Evolutionary conservation across 2,113 vertebrate genomes (phyloP), one percentile per base, ranked within the genome.

Genomic region (Oreochromis spilurus): DNA sequence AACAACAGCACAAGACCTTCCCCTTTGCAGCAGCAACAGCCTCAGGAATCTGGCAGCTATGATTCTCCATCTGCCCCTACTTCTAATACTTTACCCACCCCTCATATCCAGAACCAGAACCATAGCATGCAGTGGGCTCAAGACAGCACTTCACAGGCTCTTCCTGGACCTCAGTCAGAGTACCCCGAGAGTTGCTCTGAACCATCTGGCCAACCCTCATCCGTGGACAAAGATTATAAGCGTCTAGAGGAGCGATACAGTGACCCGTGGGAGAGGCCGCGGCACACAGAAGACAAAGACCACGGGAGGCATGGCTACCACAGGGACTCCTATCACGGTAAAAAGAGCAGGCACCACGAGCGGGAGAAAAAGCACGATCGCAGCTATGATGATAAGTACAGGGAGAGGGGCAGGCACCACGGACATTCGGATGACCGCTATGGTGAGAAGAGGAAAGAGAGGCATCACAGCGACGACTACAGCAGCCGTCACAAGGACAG

Each of bases 221-320:
- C 87, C 84, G 92, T 93, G 79, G 91, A 88, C 90, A 98, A 96
- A 95, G 97, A 98, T 29, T 84, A 91, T 79, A 97, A 96, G 89
- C 96, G 96, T 50, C 92, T 93, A 7, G 98, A 98, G 91, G 97
- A 97, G 88, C 95, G 95, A 16, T 97, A 97, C 88, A 97, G 95
- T 0, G 98, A 98, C 90, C 97, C 97, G 19, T 98, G 97, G 97
- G 97, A 98, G 89, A 97, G 97, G 91, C 96, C 96, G 2, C 97
- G 96, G 2, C 95, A 95, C 24, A 86, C 88, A 11, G 97, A 97
- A 5, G 97, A 97, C 81, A 93, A 94, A 31, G 97, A 98, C 81
- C 94, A 97, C 1, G 91, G 91, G 29, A 95, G 96, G 58, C 97
- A 97, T 80, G 93, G 97, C 45, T 96, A 97, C 91, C 96, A 97